phyloP scores from a whole-genome alignment of 2,113 vertebrate species.

The Tetrao urogallus region DNA sequence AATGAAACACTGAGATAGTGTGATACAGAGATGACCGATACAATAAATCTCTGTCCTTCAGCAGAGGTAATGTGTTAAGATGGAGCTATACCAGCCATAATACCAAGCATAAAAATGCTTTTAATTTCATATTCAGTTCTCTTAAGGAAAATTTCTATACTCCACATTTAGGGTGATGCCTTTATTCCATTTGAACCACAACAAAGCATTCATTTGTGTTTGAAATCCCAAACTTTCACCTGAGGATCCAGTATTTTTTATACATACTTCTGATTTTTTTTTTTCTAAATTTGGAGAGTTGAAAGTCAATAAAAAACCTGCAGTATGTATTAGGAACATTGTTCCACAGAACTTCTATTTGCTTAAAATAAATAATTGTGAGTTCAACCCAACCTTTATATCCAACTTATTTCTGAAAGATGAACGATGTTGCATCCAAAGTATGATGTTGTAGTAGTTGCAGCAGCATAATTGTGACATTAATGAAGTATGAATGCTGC shows the following conservation, averaged over 20 bases:
- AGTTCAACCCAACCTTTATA: neutral
- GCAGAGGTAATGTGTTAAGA: neutral
- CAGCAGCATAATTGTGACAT: neutral
- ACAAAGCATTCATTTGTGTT: neutral
- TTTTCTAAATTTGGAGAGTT: neutral
- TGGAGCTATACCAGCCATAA: neutral
- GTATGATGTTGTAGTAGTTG: neutral
- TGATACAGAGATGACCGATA: neutral
- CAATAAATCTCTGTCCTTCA: neutral
- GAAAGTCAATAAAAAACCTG: neutral
- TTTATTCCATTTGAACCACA: neutral
- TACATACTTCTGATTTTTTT: neutral
- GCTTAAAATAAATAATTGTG: neutral
- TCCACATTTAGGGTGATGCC: neutral
- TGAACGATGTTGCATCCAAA: neutral
- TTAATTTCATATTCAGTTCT: neutral
- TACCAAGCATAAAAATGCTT: neutral
- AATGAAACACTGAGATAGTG: neutral
- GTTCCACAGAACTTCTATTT: neutral
- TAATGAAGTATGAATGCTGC: neutral
- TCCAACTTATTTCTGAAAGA: neutral
- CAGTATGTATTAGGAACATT: rapidly evolving
- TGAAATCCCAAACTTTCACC: neutral
- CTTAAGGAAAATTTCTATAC: neutral
- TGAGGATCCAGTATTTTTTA: neutral